These are phyloP conservation scores for Pachyrhynchus sulphureomaculatus DNA, from an alignment of 1,140 invertebrate species.

Conservation along the genomic window DNA sequence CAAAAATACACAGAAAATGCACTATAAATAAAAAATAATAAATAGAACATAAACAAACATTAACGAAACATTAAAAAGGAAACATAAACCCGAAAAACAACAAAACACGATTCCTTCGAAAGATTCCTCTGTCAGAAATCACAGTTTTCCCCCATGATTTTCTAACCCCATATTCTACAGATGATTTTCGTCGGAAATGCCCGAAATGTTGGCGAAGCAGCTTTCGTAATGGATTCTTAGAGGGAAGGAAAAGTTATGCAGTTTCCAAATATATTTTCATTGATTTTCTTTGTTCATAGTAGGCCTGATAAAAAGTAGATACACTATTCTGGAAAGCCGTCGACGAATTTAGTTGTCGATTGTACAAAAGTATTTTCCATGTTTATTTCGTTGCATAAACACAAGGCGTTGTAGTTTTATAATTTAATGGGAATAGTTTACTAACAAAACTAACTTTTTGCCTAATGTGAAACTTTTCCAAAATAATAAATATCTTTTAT, in stretches of 20 bases:
- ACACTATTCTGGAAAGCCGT: too few relatives aligned
- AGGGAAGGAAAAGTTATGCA: slow-evolving; percentile 9
- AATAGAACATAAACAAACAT: too few relatives aligned
- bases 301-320: not conserved
- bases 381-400: too few relatives aligned
- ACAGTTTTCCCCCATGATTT: not conserved
- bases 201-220: slow-evolving; percentile 12
- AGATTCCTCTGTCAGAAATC: not conserved
- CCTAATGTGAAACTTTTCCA: too few relatives aligned
- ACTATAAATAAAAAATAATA: too few relatives aligned
- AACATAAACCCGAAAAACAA: slow-evolving; percentile 2
- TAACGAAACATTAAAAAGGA: not conserved
- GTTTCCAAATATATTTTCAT: not conserved
- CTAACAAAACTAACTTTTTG: too few relatives aligned
- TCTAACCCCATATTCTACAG: slow-evolving; percentile 7
- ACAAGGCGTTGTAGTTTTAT: too few relatives aligned
- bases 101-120: not conserved
- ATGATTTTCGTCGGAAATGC: slow-evolving; percentile 4
- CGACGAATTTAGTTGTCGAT: too few relatives aligned
- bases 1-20: too few relatives aligned
- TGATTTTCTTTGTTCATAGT: slow-evolving; percentile 8
- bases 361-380: too few relatives aligned
- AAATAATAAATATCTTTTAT: too few relatives aligned
- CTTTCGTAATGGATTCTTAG: slow-evolving; percentile 16
- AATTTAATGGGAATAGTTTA: too few relatives aligned